phyloP scores from a whole-genome alignment of 2,797 vertebrate genomes.

The Pogonophryne albipinna region DNA sequence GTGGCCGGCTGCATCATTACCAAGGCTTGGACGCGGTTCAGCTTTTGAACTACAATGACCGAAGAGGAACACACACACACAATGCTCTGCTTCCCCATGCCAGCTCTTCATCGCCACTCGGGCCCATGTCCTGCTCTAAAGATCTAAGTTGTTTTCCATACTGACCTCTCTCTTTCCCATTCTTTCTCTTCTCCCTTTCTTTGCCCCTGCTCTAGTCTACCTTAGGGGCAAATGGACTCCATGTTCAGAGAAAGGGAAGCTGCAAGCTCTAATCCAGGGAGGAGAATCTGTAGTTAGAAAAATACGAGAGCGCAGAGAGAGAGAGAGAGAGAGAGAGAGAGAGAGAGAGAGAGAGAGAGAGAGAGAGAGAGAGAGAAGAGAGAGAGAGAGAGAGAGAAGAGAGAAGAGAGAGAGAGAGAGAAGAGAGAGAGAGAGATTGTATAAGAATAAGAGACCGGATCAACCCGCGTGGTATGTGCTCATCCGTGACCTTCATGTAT shows the following conservation, averaged over 20 bases:
- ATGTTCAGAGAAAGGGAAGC: constrained; percentile 45
- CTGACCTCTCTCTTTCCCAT: constrained; percentile 45
- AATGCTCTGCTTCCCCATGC: constrained; percentile 79
- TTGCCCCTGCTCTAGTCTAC: constrained; percentile 45
- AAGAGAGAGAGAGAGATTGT: not conserved
- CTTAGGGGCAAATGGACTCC: constrained; percentile 67
- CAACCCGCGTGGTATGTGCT: not conserved
- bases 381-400: too few relatives aligned
- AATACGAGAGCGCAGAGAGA: not conserved
- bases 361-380: not conserved
- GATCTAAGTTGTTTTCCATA: constrained; percentile 76
- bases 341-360: too few relatives aligned
- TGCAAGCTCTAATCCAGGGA: constrained; percentile 26
- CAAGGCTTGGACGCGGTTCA: constrained; percentile 81
- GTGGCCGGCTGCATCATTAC: constrained; percentile 83
- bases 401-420: too few relatives aligned
- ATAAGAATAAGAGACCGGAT: not conserved
- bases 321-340: too few relatives aligned
- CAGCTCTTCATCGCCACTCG: constrained; percentile 73
- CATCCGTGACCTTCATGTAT: constrained; percentile 14
- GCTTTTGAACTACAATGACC: constrained; percentile 84
- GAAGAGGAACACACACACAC: constrained; percentile 83
- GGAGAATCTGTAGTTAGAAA: constrained; percentile 25
- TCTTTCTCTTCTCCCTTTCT: constrained; percentile 53
- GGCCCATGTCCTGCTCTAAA: constrained; percentile 66